These are phyloP conservation scores for Sula dactylatra DNA, from an alignment of 2,113 vertebrate species.

Conservation along the genomic window DNA sequence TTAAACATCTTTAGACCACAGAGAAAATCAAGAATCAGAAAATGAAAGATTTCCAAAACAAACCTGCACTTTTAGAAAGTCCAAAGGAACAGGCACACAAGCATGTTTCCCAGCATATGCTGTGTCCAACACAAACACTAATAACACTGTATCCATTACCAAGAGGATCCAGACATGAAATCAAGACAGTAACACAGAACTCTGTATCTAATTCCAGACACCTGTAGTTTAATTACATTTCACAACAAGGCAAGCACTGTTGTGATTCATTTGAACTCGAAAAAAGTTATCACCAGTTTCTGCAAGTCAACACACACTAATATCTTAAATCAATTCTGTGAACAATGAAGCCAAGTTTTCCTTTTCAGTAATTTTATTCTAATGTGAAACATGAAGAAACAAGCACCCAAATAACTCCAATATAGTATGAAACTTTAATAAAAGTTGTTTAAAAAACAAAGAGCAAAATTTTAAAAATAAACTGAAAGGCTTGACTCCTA, in stretches of 20 bases:
- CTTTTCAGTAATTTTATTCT: constrained; percentile 72
- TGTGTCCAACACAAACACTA: constrained; percentile 14
- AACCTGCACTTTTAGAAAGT: constrained; percentile 62
- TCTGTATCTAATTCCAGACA: constrained; percentile 56
- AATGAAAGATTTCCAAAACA: constrained; percentile 40
- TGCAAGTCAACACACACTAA: neutral
- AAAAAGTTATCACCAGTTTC: constrained; percentile 62
- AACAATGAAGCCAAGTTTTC: constrained; percentile 71
- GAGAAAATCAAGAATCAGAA: constrained; percentile 17
- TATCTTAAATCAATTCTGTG: constrained; percentile 66
- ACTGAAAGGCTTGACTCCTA: constrained; percentile 67
- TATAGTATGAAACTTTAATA: constrained; percentile 76
- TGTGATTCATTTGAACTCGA: constrained; percentile 58
- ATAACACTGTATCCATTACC: constrained; percentile 41
- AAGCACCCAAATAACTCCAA: constrained; percentile 73
- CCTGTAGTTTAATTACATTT: constrained; percentile 69
- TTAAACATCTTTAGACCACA: constrained; percentile 60
- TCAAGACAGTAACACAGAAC: neutral
- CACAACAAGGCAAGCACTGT: constrained; percentile 68
- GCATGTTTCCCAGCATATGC: constrained; percentile 6
- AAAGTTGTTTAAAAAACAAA: constrained; percentile 65
- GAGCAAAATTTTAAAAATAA: constrained; percentile 65
- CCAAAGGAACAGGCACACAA: constrained; percentile 42
- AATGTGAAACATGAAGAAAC: constrained; percentile 67
- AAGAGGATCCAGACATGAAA: constrained; percentile 1